Base-by-base conservation (phyloP, 2,888 invertebrate genomes). In the Celastrina argiolus region DNA sequence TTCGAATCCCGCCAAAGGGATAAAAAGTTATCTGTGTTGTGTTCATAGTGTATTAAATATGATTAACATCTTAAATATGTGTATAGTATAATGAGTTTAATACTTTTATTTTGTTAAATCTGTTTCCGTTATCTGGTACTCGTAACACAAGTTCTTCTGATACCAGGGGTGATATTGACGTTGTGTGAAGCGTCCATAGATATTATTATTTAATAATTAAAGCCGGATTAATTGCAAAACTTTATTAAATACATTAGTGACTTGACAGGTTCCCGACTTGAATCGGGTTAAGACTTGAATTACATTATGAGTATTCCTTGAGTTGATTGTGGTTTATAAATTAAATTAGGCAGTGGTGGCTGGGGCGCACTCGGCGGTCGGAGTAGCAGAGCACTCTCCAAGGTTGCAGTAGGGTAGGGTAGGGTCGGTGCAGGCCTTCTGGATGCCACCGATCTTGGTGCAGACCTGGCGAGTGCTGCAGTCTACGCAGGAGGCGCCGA, bases 331-430 rank as follows among this genome's bases (percentile, higher is more conserved):
- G 3, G n/a, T 12, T 58, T n/a, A 31, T 7, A 58, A 58, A 28
- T 31, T 31, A 14, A 31, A 39, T 68, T 75, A 72, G 69, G 70
- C 69, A 59, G 63, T 63, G 7, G 73, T 45, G 1, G 74, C 69
- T 0, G 82, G 78, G 0, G 81, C 82, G 67, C 91, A 91, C 66
- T 80, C 86, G 0, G 72, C 81, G 1, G 87, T 69, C 0, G 91
- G 88, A 0, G 89, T 88, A 7, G 88, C 89, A 0, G 91, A 89
- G 75, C 91, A 91, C 67, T 80, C 80, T n/a, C 91, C 91, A 10
- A 85, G 78, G 75, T 88, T 89, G 78, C 91, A 91, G 75, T 85
- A 81, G 0, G 91, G 91, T 18, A 84, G 71, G 1, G 83, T 78
- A 0, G 90, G 89, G 73, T 90, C 91, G 2, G 76, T 72, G 74